Base-by-base conservation (phyloP, 2,797 vertebrate species). In the Karalla daura region DNA sequence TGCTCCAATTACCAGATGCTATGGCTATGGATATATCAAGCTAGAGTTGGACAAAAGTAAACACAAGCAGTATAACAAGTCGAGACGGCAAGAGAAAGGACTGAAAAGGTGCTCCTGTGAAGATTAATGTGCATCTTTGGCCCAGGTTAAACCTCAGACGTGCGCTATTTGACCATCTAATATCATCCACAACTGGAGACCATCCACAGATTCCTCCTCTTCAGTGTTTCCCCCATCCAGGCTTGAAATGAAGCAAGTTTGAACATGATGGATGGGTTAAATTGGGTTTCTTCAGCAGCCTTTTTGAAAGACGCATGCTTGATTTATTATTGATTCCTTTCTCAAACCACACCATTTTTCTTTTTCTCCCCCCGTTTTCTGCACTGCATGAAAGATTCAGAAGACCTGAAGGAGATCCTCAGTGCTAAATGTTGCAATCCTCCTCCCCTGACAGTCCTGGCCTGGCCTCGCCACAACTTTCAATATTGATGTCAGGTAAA, bases 261-360 rank as follows among this genome's bases (percentile, higher is more conserved):
- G 30, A 61, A 18, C 51, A 47, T 72, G 80, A 88, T 73, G 50
- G 66, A 87, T 77, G 61, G 70, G 24, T 80, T 76, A 71, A 73
- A 71, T 21, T 61, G 72, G 32, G 56, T 68, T 68, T 82, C 72
- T 46, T 46, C 59, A 64, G 52, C 68, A 77, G 61, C 52, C 45
- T 25, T 45, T 15, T 45, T 15, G 4, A 76, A 83, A 78, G 58
- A 84, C 72, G 75, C 53, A 72, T 52, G 56, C 69, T 63, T 83
- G 71, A 87, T 91, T 83, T 81, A 89, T 88, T 88, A 90, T 89
- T 88, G 74, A 89, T 88, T 85, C 37, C 30, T 56, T 32, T 71
- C 47, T 74, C 56, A 74, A 88, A 75, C 70, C 0, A 27, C 54
- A 76, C 59, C 47, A 69, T 84, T 88, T 84, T 68, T 69, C 51